Evolutionary conservation across 1,140 invertebrate genomes (phyloP), one percentile per base, ranked within the genome.

Genomic region (Probaryconus sp.): DNA sequence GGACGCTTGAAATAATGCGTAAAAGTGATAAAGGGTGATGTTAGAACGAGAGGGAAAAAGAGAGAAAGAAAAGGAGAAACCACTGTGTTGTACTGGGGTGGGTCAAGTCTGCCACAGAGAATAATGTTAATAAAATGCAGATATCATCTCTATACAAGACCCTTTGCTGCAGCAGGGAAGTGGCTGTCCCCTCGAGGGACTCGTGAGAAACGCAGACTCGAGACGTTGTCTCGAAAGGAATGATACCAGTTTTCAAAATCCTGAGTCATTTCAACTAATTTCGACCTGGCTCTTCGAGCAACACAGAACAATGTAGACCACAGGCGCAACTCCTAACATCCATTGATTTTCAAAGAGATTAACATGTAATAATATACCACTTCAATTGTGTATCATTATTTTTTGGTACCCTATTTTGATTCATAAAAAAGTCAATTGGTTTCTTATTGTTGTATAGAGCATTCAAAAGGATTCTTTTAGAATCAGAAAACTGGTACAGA

Each of bases 91-190:
- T 33, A 47, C 47, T 43, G 37, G 67, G 48, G 65, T 64, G 77
- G 61, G 69, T 65, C 69, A 72, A 82, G 79, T 83, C 81, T 82
- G 80, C 79, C 81, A 69, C 78, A 68, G 82, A 87, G 85, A 86
- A 87, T 87, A 87, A 87, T 87, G 86, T 87, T 87, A 87, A 87
- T 87, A 85, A 87, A 87, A 87, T 87, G 87, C 84, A 87, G 86
- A 87, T 87, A 87, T 71, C 53, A 87, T 87, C 86, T 87, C 79
- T 80, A 82, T 82, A 83, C 82, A 85, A 81, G 81, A 67, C 61
- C 71, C 53, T 67, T 48, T 58, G 51, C 55, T 51, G 68, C 58
- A 45, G 38, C 55, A 48, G 68, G 40, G 61, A 76, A 76, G 72
- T 69, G 64, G 43, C 72, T 71, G 67, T 71, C 63, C 56, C 51